A percentile compares a stretch with the other conserved stretches of the same genome.
These are phyloP conservation scores for Linnaemya tessellans DNA, from an alignment of 2,888 invertebrate species.

Conservation along the genomic window DNA sequence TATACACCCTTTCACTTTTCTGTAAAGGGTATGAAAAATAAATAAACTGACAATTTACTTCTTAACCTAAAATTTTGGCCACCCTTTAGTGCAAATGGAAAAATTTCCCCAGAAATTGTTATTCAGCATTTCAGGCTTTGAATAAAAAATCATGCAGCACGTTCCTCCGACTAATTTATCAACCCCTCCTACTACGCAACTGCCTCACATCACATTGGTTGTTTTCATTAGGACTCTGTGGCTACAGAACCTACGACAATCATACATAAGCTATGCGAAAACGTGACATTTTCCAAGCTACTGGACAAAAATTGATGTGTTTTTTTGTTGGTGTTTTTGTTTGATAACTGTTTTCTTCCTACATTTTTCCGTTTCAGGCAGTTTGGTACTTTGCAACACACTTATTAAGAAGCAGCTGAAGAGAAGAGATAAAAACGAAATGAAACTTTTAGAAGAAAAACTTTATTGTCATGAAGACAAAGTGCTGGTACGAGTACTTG, in stretches of 20 bases:
- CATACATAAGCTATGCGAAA: conserved; percentile 80
- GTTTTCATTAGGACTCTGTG: background rate
- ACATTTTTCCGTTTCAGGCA: conserved; percentile 28
- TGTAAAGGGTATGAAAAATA: too few species aligned
- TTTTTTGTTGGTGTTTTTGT: conserved; percentile 57
- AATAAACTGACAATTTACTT: too few species aligned
- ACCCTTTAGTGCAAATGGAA: too few species aligned
- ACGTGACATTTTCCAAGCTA: conserved; percentile 82
- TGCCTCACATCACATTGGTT: background rate
- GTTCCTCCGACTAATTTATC: background rate
- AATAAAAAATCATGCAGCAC: too few species aligned
- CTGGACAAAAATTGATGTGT: conserved; percentile 81
- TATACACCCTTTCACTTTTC: too few species aligned
- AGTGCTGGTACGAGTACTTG: conserved; percentile 33
- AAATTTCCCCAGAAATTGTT: too few species aligned
- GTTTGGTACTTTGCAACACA: conserved; percentile 60
- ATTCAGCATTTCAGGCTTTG: too few species aligned
- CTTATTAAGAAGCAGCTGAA: conserved; percentile 32
- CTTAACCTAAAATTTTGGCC: too few species aligned
- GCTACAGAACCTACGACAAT: conserved; percentile 51
- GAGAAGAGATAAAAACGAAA: background rate
- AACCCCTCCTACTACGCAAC: background rate
- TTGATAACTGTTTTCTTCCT: conserved; percentile 34
- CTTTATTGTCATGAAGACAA: conserved; percentile 57
- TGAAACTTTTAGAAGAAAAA: conserved; percentile 32